Evolutionary conservation across 2,888 invertebrate genomes (phyloP), one percentile per base, ranked within the genome.

Genomic region (Gasteruption jaculator): DNA sequence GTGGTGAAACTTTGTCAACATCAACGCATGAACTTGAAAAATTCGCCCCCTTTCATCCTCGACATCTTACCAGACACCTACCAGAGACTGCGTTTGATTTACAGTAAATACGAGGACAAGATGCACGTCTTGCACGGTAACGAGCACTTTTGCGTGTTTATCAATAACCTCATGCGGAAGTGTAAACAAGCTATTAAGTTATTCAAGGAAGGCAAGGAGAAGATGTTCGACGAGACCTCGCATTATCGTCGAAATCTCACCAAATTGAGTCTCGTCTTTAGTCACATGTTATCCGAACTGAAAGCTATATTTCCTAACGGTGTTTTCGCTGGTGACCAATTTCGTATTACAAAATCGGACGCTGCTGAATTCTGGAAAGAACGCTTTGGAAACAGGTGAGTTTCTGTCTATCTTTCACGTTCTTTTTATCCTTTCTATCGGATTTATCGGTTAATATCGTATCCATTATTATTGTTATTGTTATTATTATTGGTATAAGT

Each of bases 1-100:
- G 94, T 99, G 53, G 96, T 99, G 41, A 97, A 96, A 76, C 75
- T 94, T 65, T 99, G 97, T 77, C 97, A 97, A 75, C 95, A 97
- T 74, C 92, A 93, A 56, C 87, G 91, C 70, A 95, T 97, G 94
- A 97, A 96, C 74, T 78, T 99, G 61, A 96, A 99, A 76, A 99
- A 99, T 72, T 95, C 95, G 65, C 99, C 99, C 43, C 99, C 99
- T 45, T 99, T 97, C 75, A 97, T 99, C 66, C 76, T 99, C 68
- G 99, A 99, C 75, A 99, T 99, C 73, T 77, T 99, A 63, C 97
- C 97, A 51, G 99, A 99, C 75, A 99, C 96, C 61, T 97, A 97
- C 78, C 95, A 97, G 74, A 85, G 96, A 65, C 78, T 99, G 65
- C 81, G 92, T 63, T 80, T 93, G 60, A 94, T 97, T 66, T 94